These are phyloP conservation scores for Xenopus petersii DNA, from an alignment of 2,797 vertebrate species.

Conservation along the genomic window DNA sequence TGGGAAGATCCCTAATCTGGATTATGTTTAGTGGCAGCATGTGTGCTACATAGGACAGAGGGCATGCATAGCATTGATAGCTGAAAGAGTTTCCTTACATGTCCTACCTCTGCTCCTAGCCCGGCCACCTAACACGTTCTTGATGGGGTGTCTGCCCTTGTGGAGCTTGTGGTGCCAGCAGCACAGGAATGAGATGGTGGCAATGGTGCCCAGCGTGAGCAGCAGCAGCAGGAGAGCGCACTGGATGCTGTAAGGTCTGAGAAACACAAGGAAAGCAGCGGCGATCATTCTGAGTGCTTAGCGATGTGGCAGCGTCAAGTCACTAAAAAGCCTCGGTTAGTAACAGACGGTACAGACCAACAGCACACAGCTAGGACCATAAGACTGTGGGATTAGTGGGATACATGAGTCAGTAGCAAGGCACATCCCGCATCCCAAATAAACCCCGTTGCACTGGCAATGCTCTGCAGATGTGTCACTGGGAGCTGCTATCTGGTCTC, in stretches of 20 bases:
- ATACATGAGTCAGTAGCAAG: constrained; percentile 70
- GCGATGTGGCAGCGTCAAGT: constrained; percentile 37
- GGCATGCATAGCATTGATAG: neutral
- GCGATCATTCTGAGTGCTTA: constrained; percentile 81
- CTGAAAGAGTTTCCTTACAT: constrained; percentile 9
- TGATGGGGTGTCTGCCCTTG: constrained; percentile 88
- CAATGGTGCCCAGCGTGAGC: constrained; percentile 89
- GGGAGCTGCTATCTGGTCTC: neutral
- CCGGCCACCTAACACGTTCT: constrained; percentile 88
- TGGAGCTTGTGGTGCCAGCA: constrained; percentile 94
- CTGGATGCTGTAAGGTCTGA: constrained; percentile 94
- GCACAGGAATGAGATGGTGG: constrained; percentile 92
- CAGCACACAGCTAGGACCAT: neutral
- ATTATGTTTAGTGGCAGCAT: too few species aligned
- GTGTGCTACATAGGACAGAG: too few species aligned
- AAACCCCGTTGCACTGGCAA: too few species aligned
- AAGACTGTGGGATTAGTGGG: neutral
- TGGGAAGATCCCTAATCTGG: too few species aligned
- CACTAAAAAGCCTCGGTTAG: neutral
- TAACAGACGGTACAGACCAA: neutral
- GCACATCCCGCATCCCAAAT: too few species aligned
- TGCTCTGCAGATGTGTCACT: neutral
- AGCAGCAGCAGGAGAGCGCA: constrained; percentile 86
- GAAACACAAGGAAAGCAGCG: constrained; percentile 91
- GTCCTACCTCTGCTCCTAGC: constrained; percentile 90